Percentiles rank a stretch among this genome's conserved stretches.
phyloP scores from a whole-genome alignment of 2,797 vertebrate species.

The Sebastes diploproa region DNA sequence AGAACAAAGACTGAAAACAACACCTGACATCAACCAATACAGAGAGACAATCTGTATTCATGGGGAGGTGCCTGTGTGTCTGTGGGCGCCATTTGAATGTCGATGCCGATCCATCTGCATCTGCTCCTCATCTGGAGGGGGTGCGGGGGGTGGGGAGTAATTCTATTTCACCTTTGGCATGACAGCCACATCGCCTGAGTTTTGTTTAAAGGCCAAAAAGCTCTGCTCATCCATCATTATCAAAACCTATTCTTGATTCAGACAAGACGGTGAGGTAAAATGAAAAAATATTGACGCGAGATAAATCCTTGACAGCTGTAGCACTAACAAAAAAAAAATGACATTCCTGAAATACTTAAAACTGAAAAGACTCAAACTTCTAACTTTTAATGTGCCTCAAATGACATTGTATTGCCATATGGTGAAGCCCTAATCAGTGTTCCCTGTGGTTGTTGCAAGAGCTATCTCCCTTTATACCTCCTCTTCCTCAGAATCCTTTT shows the following conservation, averaged over 20 bases:
- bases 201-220: slow-evolving; percentile 51
- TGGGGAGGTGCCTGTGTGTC: slow-evolving; percentile 24
- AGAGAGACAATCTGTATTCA: slow-evolving; percentile 70
- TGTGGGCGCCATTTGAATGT: slow-evolving; percentile 54
- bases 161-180: slow-evolving; percentile 66
- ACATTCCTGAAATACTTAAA: slow-evolving; percentile 5
- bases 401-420: slow-evolving; percentile 35
- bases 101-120: slow-evolving; percentile 57
- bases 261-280: background rate
- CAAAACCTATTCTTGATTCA: slow-evolving; percentile 9
- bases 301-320: slow-evolving; percentile 24
- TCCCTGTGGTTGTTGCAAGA: slow-evolving; percentile 18
- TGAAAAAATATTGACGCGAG: background rate
- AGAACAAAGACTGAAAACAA: slow-evolving; percentile 47
- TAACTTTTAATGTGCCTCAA: slow-evolving; percentile 16
- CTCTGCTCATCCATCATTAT: slow-evolving; percentile 50
- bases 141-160: background rate
- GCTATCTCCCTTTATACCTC: slow-evolving; percentile 13
- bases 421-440: slow-evolving; percentile 10
- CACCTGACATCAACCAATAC: slow-evolving; percentile 54
- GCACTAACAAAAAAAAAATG: slow-evolving; percentile 14
- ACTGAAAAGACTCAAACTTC: background rate
- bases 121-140: slow-evolving; percentile 43
- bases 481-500: slow-evolving; percentile 14
- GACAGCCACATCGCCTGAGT: slow-evolving; percentile 40